These are phyloP conservation scores for Drosophila helvetica DNA, from an alignment of 2,888 invertebrate species.

Conservation along the genomic window DNA sequence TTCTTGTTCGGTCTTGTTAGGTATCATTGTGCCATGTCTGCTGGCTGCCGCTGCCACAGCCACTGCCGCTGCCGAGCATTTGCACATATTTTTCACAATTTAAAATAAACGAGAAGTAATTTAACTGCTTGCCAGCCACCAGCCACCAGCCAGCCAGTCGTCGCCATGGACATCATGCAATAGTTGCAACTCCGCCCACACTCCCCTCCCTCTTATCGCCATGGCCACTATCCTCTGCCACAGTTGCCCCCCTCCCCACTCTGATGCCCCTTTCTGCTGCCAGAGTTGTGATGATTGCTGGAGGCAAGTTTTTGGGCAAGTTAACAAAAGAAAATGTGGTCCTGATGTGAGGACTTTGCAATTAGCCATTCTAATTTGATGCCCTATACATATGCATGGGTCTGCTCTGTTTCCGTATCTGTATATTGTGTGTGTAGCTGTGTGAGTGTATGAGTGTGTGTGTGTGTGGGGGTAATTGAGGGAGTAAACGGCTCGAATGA, in stretches of 20 bases:
- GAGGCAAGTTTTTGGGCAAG: constrained; percentile 51
- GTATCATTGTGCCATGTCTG: constrained; percentile 68
- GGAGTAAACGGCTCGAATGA: constrained; percentile 36
- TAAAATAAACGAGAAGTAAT: constrained; percentile 79
- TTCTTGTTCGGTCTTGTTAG: constrained; percentile 55
- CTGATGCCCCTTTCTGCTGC: constrained; percentile 5
- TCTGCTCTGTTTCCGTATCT: not conserved
- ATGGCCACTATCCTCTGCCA: constrained; percentile 1
- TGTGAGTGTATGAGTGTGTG: not conserved
- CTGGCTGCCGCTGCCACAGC: constrained; percentile 39
- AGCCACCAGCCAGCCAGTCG: constrained; percentile 6
- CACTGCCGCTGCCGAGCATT: constrained; percentile 43
- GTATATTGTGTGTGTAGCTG: not conserved
- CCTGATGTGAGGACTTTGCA: constrained; percentile 62
- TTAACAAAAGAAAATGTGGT: constrained; percentile 52
- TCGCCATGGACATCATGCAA: constrained; percentile 47
- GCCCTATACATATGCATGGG: constrained; percentile 39
- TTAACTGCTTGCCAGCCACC: constrained; percentile 66
- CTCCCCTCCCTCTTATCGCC: not conserved
- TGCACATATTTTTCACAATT: constrained; percentile 78
- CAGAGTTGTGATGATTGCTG: constrained; percentile 41
- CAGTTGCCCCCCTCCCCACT: not conserved
- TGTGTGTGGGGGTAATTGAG: constrained; percentile 38
- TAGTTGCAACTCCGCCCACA: constrained; percentile 43
- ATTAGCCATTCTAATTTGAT: constrained; percentile 63